A percentile compares a stretch with the other conserved stretches of the same genome.
These are phyloP conservation scores for Dicyrtomina minuta DNA, from an alignment of 2,888 invertebrate genomes.

Conservation along the genomic window DNA sequence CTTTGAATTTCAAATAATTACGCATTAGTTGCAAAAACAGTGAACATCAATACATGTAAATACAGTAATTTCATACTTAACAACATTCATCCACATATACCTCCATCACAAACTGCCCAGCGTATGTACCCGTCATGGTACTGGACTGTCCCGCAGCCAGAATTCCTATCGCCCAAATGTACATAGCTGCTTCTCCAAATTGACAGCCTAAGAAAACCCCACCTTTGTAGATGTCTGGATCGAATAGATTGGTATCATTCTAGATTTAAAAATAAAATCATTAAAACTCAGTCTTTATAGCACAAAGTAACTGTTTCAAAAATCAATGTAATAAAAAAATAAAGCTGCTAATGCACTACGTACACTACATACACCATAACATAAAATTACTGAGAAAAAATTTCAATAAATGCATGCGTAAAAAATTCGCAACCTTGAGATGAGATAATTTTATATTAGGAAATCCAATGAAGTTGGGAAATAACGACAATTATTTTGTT, in stretches of 20 bases:
- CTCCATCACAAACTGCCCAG: conserved; percentile 87
- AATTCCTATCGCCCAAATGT: conserved; percentile 82
- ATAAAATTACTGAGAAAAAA: background rate
- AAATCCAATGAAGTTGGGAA: no score
- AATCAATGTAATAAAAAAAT: background rate
- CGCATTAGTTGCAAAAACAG: no score
- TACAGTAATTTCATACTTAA: background rate
- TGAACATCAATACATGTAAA: background rate
- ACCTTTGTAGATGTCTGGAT: conserved; percentile 71
- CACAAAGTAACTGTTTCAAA: background rate
- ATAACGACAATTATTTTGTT: no score
- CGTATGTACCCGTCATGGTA: conserved; percentile 78
- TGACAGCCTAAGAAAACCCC: conserved; percentile 75
- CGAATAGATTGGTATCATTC: conserved; percentile 61
- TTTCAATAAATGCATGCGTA: background rate
- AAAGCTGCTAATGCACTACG: background rate
- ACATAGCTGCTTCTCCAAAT: conserved; percentile 74
- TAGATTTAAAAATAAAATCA: conserved; percentile 54
- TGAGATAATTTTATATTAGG: no score
- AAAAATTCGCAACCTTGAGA: background rate
- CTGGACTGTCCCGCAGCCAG: conserved; percentile 80
- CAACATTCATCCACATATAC: conserved; percentile 56
- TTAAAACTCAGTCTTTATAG: background rate
- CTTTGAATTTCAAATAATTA: conserved; percentile 55
- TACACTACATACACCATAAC: background rate